A percentile compares a stretch with the other conserved stretches of the same genome.
These are phyloP conservation scores for Meloidogyne floridensis DNA, from an alignment of 1,140 invertebrate species.

Conservation along the genomic window DNA sequence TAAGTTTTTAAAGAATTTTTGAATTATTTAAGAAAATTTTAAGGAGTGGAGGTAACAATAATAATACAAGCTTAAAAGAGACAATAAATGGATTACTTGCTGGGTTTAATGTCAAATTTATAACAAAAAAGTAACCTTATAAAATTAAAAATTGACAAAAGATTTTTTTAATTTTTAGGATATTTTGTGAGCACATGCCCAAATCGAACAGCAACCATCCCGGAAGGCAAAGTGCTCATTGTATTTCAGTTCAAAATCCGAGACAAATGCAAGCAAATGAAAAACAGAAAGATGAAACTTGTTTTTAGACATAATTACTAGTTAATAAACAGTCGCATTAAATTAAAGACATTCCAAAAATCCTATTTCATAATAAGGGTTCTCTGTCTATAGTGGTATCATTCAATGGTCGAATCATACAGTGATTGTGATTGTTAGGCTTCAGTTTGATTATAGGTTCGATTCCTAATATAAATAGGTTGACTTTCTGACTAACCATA, in stretches of 20 bases:
- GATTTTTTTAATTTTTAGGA: not conserved
- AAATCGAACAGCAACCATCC: not conserved
- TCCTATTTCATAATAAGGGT: no score
- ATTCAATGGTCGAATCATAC: no score
- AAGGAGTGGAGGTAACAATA: slow-evolving; percentile 17
- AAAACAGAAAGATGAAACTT: not conserved
- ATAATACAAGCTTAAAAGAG: slow-evolving; percentile 38
- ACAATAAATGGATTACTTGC: slow-evolving; percentile 46
- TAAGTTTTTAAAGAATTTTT: not conserved
- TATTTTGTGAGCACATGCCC: not conserved
- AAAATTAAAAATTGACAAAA: slow-evolving; percentile 2
- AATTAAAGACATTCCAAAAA: no score
- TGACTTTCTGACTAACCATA: no score
- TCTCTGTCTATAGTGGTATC: no score
- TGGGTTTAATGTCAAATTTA: slow-evolving; percentile 52
- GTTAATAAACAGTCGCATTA: no score
- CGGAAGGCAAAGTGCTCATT: not conserved
- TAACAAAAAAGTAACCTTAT: slow-evolving; percentile 44
- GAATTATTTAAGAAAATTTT: no score
- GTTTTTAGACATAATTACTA: no score
- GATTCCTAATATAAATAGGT: no score
- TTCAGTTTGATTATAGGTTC: no score
- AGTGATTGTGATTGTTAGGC: no score
- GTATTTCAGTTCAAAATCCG: not conserved
- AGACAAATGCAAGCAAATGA: not conserved